phyloP scores from a whole-genome alignment of 2,888 invertebrate species.

The Nycteola revayana region DNA sequence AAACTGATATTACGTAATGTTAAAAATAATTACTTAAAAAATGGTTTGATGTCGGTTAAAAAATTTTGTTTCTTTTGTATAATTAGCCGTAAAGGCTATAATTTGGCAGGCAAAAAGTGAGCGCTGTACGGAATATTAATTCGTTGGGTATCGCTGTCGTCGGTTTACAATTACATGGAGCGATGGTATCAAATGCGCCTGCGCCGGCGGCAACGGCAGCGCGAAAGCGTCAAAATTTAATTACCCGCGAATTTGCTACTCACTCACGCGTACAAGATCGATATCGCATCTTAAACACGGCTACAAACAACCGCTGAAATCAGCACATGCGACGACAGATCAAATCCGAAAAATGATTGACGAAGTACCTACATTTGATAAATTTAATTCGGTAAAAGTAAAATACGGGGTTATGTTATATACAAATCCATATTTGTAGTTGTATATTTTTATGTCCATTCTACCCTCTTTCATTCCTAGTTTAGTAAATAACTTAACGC shows the following conservation, averaged over 20 bases:
- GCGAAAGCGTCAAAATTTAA: slow-evolving; percentile 62
- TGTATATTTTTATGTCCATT: no score
- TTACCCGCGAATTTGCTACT: slow-evolving; percentile 64
- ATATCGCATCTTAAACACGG: slow-evolving; percentile 20
- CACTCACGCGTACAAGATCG: slow-evolving; percentile 40
- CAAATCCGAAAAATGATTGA: slow-evolving; percentile 7
- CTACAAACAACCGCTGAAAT: slow-evolving; percentile 20
- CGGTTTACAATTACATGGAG: slow-evolving; percentile 53
- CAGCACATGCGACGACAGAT: slow-evolving; percentile 20
- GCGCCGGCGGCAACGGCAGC: slow-evolving; percentile 43
- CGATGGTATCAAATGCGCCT: slow-evolving; percentile 53
- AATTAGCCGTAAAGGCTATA: slow-evolving; percentile 42
- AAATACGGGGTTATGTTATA: no score
- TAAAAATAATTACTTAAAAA: no score
- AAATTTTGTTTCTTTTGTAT: slow-evolving; percentile 5
- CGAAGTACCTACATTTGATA: no score
- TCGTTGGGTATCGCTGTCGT: slow-evolving; percentile 42
- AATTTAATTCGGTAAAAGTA: no score
- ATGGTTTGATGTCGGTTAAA: no score
- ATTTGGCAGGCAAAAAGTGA: slow-evolving; percentile 37
- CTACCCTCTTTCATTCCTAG: no score
- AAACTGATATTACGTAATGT: no score
- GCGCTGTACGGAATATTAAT: slow-evolving; percentile 52
- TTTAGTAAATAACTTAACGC: no score
- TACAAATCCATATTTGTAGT: no score